A percentile compares a stretch with the other conserved stretches of the same genome.
These are phyloP conservation scores for Drosophila arizonae DNA, from an alignment of 1,140 invertebrate genomes.

Conservation along the genomic window DNA sequence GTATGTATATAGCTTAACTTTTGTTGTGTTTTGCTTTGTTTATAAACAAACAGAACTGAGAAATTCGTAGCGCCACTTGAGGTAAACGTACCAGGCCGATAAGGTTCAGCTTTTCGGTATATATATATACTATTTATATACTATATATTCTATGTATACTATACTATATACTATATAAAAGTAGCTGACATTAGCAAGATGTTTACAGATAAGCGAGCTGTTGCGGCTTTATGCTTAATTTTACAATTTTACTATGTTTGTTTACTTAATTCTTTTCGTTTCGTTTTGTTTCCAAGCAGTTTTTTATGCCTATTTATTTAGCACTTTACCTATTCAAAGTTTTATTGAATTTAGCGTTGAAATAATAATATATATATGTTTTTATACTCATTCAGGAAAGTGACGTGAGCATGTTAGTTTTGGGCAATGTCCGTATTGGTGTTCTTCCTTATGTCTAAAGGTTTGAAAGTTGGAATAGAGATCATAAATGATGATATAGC, in stretches of 20 bases:
- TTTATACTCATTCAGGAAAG: too few species aligned
- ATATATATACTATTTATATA: not conserved
- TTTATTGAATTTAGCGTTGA: not conserved
- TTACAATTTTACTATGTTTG: not conserved
- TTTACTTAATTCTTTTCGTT: not conserved
- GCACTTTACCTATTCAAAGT: not conserved
- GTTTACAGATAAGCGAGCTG: slow-evolving; percentile 1
- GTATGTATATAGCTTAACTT: slow-evolving; percentile 7
- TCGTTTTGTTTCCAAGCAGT: not conserved
- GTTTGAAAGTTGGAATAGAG: too few species aligned
- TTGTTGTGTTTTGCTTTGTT: slow-evolving; percentile 36
- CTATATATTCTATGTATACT: not conserved
- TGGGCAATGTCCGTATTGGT: too few species aligned
- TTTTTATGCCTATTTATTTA: not conserved
- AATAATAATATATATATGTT: too few species aligned
- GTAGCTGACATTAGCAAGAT: not conserved
- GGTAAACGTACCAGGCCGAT: slow-evolving; percentile 6
- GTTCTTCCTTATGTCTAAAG: too few species aligned
- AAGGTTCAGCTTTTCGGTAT: slow-evolving; percentile 8
- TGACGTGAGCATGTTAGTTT: too few species aligned
- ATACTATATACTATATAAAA: too few species aligned
- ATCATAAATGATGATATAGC: too few species aligned
- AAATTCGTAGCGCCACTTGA: slow-evolving; percentile 17
- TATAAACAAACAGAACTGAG: slow-evolving; percentile 28
- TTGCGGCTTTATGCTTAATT: not conserved